Evolutionary conservation across 2,888 invertebrate genomes (phyloP).

Genomic region (Xylota segnis): DNA sequence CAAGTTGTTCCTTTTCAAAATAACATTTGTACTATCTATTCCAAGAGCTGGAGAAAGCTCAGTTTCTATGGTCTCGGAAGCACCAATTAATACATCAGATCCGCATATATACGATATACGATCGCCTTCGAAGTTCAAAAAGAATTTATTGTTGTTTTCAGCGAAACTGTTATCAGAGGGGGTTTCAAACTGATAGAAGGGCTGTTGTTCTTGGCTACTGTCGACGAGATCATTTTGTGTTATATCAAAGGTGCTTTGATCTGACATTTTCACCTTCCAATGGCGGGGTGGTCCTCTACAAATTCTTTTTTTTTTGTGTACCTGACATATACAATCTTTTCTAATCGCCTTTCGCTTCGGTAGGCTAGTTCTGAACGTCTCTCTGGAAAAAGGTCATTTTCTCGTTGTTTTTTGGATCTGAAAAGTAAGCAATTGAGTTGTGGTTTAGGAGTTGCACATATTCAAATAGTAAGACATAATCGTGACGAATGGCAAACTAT

Average conservation of each 20-base stretch:
- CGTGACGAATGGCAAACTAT: no score
- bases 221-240: neutral
- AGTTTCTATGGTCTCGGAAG: conserved; percentile 45
- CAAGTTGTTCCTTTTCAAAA: neutral
- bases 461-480: no score
- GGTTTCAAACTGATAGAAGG: conserved; percentile 3
- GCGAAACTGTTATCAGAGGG: conserved; percentile 19
- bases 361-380: neutral
- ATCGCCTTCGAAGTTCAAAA: neutral
- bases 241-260: neutral
- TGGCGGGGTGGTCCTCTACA: no score
- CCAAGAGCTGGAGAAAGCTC: conserved; percentile 21
- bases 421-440: neutral
- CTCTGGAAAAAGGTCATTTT: neutral
- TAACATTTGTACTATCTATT: conserved; percentile 25
- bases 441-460: no score
- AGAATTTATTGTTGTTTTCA: neutral
- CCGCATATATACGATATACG: conserved; percentile 49
- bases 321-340: conserved; percentile 1
- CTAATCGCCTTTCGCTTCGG: neutral
- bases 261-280: conserved; percentile 1
- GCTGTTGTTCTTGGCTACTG: neutral
- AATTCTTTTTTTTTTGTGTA: neutral
- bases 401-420: neutral
- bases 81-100: conserved; percentile 56